Evolutionary conservation across 1,140 invertebrate genomes (phyloP).

Genomic region (Cydia pomonella): DNA sequence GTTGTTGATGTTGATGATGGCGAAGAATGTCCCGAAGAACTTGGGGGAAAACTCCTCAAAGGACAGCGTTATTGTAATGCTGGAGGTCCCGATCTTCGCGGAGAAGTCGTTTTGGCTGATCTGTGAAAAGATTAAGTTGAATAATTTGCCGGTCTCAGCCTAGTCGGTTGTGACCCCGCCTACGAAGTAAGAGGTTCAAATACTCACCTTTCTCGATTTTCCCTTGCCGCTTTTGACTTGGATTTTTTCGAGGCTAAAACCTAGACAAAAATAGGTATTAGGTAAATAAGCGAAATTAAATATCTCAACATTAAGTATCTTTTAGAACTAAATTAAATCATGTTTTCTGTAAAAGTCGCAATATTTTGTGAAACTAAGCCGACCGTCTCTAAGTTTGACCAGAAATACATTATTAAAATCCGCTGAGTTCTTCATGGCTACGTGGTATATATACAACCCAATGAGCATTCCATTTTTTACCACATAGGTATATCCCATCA

Average conservation of each 20-base stretch:
- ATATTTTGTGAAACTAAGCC: too few species aligned
- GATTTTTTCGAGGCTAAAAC: slow-evolving; percentile 36
- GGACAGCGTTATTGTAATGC: neutral
- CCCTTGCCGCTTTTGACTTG: neutral
- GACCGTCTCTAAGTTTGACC: too few species aligned
- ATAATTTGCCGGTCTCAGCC: too few species aligned
- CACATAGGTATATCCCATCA: too few species aligned
- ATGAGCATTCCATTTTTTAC: too few species aligned
- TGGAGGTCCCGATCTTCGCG: neutral
- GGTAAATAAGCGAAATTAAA: neutral
- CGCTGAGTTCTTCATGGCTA: too few species aligned
- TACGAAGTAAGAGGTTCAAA: neutral
- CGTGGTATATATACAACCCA: too few species aligned
- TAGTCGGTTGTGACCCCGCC: too few species aligned
- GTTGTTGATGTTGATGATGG: neutral
- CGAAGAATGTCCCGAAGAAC: slow-evolving; percentile 7
- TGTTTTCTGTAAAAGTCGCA: too few species aligned
- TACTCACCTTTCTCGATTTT: neutral
- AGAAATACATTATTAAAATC: too few species aligned
- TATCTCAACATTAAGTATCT: too few species aligned
- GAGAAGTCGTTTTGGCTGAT: slow-evolving; percentile 13
- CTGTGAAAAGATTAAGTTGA: neutral
- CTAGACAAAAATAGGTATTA: neutral
- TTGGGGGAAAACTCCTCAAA: neutral
- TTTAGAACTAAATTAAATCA: too few species aligned